Percentiles rank a stretch among this genome's conserved stretches.
phyloP scores from a whole-genome alignment of 2,888 invertebrate genomes.

The Torymus aiolomorphi region DNA sequence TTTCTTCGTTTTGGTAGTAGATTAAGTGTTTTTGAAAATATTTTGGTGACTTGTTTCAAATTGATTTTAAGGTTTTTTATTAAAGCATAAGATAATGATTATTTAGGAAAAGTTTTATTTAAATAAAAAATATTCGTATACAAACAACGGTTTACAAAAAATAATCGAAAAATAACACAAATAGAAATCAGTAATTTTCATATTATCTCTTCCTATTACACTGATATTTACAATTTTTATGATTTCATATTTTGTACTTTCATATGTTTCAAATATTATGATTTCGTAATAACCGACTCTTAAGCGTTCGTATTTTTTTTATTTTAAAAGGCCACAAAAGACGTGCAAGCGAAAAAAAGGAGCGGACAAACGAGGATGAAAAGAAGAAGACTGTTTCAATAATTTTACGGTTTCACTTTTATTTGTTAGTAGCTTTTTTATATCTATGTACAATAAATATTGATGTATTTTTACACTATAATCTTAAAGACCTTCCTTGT shows the following conservation, averaged over 20 bases:
- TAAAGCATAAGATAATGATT: neutral
- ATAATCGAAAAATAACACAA: neutral
- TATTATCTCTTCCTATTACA: neutral
- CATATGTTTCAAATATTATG: neutral
- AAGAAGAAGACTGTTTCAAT: conserved; percentile 45
- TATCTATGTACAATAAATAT: conserved; percentile 76
- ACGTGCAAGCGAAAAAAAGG: conserved; percentile 42
- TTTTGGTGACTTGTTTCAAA: too few relatives aligned
- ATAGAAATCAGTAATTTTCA: neutral
- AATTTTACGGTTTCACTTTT: conserved; percentile 73
- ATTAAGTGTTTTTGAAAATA: too few relatives aligned
- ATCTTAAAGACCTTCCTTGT: conserved; percentile 67
- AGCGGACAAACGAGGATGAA: conserved; percentile 33
- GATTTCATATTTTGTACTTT: conserved; percentile 3
- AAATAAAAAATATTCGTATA: conserved; percentile 14
- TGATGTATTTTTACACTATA: conserved; percentile 75
- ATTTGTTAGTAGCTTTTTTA: conserved; percentile 75
- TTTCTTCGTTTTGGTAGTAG: too few relatives aligned
- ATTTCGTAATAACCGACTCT: neutral
- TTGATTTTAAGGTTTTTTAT: too few relatives aligned
- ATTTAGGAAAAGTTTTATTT: conserved; percentile 14
- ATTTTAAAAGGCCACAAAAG: conserved; percentile 40
- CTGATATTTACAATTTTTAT: neutral
- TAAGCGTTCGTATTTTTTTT: neutral
- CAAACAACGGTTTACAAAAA: conserved; percentile 6